Evolutionary conservation across 2,888 invertebrate genomes (phyloP), one percentile per base, ranked within the genome.

Genomic region (Odontocerum albicorne): DNA sequence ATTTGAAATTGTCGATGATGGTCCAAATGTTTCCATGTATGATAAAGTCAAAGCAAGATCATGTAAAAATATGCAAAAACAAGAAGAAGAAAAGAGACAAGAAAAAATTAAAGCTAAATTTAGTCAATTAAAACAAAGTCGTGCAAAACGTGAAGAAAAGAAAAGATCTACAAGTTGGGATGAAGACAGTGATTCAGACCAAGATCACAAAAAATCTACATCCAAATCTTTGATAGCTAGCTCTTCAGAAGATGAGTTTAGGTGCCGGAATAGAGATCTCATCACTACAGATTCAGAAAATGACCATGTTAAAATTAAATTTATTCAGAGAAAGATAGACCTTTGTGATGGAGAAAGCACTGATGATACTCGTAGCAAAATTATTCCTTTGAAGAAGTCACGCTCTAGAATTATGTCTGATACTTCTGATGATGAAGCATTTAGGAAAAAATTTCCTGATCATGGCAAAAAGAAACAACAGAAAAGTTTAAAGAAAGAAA

Each of bases 1-100:
- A 66, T 93, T 94, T 70, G 92, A 92, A 68, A 92, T 93, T 54
- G 85, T 91, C 38, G 89, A 90, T 67, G 92, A 92, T 66, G 92
- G 88, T 56, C 93, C 94, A 1, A 86, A 89, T 7, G 92, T 95
- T 57, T 96, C 96, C 7, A 97, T 97, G 96, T 97, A 97, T 70
- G 96, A 96, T 69, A 96, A 96, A 74, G 94, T 95, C 0, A 95
- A 95, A 72, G 94, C 94, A 2, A 83, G 94, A 33, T 93, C 94
- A 17, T 93, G 92, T 65, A 93, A 94, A 72, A 94, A 93, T 70
- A 91, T 92, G 88, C 91, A 92, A 69, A 92, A 92, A 68, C 87
- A 92, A 68, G 91, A 91, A 67, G 92, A 93, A 70, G 90, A 92
- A 71, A 92, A 92, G 68, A 81, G 88, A 0, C 86, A 87, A 69